Evolutionary conservation across 2,797 vertebrate species (phyloP).

Genomic region (Oreochromis grahami): DNA sequence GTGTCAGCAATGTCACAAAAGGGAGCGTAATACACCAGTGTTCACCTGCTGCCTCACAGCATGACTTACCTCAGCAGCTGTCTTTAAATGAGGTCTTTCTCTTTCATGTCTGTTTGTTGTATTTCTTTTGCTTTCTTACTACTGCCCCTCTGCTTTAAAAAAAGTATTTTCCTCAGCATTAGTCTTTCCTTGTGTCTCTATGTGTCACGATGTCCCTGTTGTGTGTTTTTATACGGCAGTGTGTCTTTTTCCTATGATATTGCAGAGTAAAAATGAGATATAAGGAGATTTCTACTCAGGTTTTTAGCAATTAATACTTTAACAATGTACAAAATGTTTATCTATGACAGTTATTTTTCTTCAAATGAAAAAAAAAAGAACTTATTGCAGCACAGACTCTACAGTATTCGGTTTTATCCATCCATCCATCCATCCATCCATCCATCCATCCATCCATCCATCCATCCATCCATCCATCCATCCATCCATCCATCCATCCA

Average conservation of each 20-base stretch:
- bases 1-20: slow-evolving; percentile 23
- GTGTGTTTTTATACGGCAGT: not conserved
- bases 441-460: too few relatives aligned
- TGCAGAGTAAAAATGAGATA: not conserved
- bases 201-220: not conserved
- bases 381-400: not conserved
- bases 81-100: not conserved
- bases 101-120: not conserved
- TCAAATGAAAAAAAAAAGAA: not conserved
- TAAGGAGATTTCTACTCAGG: not conserved
- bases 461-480: too few relatives aligned
- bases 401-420: not conserved
- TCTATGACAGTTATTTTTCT: not conserved
- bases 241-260: not conserved
- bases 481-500: too few relatives aligned
- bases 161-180: not conserved
- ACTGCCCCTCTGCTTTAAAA: not conserved
- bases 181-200: not conserved
- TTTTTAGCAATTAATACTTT: not conserved
- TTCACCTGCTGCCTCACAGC: slow-evolving; percentile 45
- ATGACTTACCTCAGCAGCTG: not conserved
- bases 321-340: not conserved
- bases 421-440: too few relatives aligned
- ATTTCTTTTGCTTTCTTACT: not conserved
- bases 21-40: not conserved